Evolutionary conservation across 1,140 invertebrate genomes (phyloP).

Genomic region (Cyclina sinensis): DNA sequence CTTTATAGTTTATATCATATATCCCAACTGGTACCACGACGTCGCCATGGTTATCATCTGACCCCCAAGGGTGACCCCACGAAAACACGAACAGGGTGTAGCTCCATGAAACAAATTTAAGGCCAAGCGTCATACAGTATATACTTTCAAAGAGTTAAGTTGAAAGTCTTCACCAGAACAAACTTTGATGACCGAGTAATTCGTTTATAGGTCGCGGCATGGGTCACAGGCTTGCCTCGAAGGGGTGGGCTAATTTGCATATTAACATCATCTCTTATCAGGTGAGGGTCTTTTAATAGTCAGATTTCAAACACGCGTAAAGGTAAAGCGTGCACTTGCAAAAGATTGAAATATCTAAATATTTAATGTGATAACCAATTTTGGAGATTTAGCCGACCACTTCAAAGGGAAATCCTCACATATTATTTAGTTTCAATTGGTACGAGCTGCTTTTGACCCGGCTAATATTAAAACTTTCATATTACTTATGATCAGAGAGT

Average conservation of each 20-base stretch:
- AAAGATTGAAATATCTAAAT: conserved; percentile 55
- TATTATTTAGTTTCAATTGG: conserved; percentile 49
- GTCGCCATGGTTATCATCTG: too few relatives aligned
- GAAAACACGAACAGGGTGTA: too few relatives aligned
- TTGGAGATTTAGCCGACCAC: conserved; percentile 49
- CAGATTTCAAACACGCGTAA: neutral
- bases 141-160: too few relatives aligned
- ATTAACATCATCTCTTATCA: conserved; percentile 44
- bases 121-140: too few relatives aligned
- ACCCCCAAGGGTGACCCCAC: too few relatives aligned
- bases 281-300: conserved; percentile 7
- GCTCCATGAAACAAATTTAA: too few relatives aligned
- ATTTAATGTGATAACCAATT: conserved; percentile 50
- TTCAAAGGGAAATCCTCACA: conserved; percentile 48
- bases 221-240: neutral
- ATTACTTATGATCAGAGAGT: conserved; percentile 17
- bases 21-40: too few relatives aligned
- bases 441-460: conserved; percentile 44
- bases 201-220: neutral
- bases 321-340: conserved; percentile 57
- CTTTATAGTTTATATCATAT: too few relatives aligned
- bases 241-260: conserved; percentile 38
- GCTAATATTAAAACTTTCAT: conserved; percentile 45
- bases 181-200: neutral
- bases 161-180: neutral